Conservation (phyloP, 35 echinoderm and acorn worm species). For the Ophioderma brevispina region DNA sequence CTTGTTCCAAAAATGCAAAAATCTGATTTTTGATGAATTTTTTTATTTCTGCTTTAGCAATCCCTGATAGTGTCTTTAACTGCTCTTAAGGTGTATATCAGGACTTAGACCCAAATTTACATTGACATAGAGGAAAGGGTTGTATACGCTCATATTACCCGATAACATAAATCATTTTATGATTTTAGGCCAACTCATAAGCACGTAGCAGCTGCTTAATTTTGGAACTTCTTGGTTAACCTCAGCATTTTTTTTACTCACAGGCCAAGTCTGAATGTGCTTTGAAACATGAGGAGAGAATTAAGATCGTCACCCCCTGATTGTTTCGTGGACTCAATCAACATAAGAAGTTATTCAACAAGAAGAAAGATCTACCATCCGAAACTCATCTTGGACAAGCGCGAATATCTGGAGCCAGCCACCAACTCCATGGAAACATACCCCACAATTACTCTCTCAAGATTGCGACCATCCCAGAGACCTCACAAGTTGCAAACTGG, state of each 20-base stretch:
- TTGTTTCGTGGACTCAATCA: conserved; percentile 70
- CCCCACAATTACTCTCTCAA: conserved; percentile 11
- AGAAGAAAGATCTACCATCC: conserved; percentile 82
- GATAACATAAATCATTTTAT: no score
- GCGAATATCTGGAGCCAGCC: background rate
- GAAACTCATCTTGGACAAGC: conserved; percentile 49
- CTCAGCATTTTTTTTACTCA: background rate
- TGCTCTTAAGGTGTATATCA: no score
- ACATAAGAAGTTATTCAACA: conserved; percentile 47
- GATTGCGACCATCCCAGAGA: background rate
- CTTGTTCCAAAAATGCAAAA: no score
- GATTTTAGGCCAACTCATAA: no score
- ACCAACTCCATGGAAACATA: background rate
- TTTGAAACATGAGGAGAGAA: conserved; percentile 51
- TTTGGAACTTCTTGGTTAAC: no score
- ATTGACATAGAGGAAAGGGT: no score
- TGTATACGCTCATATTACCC: no score
- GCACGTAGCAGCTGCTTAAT: no score
- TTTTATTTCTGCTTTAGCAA: no score
- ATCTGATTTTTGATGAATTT: no score
- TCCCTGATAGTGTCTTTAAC: no score
- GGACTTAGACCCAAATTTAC: no score
- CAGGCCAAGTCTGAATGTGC: conserved; percentile 93
- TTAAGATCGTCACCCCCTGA: conserved; percentile 85
- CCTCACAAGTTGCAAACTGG: background rate